Base-by-base conservation (phyloP, 2,113 vertebrate species). In the Zosterops pallidus region DNA sequence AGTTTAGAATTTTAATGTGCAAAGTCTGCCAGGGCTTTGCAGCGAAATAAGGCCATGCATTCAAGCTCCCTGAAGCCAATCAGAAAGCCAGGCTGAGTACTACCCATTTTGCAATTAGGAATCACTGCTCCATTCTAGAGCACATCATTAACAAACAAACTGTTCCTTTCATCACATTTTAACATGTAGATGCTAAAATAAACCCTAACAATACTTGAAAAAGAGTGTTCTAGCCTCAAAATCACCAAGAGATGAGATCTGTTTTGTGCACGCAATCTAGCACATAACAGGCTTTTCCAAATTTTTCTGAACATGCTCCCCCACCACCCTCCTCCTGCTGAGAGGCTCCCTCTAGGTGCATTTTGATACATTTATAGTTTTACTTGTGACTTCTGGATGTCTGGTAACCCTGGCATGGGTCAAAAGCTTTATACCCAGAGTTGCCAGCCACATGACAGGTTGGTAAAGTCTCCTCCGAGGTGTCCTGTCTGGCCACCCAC, bases 1-100 rank as follows among this genome's bases (percentile, higher is more conserved):
- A 97, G 96, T 97, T 98, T 97, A 98, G 97, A 98, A 97, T 98
- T 97, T 98, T 98, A 98, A 98, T 97, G 97, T 97, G 96, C 93
- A 97, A 98, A 98, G 97, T 96, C 98, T 98, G 97, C 97, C 98
- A 98, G 96, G 92, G 94, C 95, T 97, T 97, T 96, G 93, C 97
- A 96, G 96, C 63, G 92, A 97, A 98, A 98, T 98, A 98, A 98
- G 97, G 97, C 96, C 97, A 88, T 97, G 97, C 96, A 98, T 98
- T 98, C 97, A 98, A 97, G 94, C 93, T 95, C 83, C 87, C 91
- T 88, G 84, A 94, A 97, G 91, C 97, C 97, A 98, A 96, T 98
- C 96, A 95, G 94, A 96, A 92, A 94, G 74, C 72, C 59, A 52
- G 55, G 81, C 82, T 84, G 89, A 97, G 94, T 39, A 26, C 97